Base-by-base conservation (phyloP, 1,140 invertebrate genomes). In the Drosophila teissieri region DNA sequence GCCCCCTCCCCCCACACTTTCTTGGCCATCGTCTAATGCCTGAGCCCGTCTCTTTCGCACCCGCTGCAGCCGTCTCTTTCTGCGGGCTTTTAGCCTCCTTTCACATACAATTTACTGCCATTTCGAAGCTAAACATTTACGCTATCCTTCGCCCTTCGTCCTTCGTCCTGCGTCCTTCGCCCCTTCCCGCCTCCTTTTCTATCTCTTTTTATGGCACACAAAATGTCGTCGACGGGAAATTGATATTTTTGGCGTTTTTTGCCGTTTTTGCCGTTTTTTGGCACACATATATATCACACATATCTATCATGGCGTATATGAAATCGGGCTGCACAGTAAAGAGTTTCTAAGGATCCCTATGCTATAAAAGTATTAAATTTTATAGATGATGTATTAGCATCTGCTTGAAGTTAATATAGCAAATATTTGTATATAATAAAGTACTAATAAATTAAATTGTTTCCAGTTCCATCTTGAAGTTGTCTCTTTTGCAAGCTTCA, bases 81-180 rank as follows among this genome's bases (percentile, higher is more conserved):
- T n/a, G 36, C 42, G 58, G 88, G 80, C 86, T 90, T 85, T 89
- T 89, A 89, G 75, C 80, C 85, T 90, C 63, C 85, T 89, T 89
- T 89, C 85, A 90, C 85, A 90, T 90, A 90, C 86, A 90, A 90
- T 90, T 90, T 90, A 90, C 85, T 85, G 63, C 73, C 78, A 73
- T 90, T 80, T 86, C 78, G 85, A 90, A 85, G 80, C 80, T 78
- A 76, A 90, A 81, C 85, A 85, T 81, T 90, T 90, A 46, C 61
- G 51, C 22, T 24, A 31, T 39, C n/a, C 36, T 24, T 63, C 42
- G 36, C 45, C 34, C 34, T 45, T 17, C n/a, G n/a, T n/a, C n/a
- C n/a, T n/a, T n/a, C n/a, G n/a, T n/a, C n/a, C n/a, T n/a, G n/a
- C n/a, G n/a, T n/a, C n/a, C n/a, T n/a, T n/a, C n/a, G n/a, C n/a